Percentiles rank a stretch among this genome's conserved stretches.
Evolutionary conservation across 2,888 invertebrate genomes (phyloP).

Genomic region (Aspidapion aeneum): DNA sequence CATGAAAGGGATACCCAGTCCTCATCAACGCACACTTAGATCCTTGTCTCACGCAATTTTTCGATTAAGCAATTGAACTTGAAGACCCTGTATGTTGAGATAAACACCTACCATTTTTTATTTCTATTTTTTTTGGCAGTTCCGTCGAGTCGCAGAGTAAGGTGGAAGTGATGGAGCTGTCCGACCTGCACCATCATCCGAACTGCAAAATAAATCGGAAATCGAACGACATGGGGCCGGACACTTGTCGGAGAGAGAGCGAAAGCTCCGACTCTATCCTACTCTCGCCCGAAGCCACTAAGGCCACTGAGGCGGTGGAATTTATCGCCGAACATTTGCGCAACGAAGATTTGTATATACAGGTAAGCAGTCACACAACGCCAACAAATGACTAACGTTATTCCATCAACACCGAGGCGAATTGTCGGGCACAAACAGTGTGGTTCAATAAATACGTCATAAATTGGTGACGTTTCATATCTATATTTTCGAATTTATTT

Average conservation of each 20-base stretch:
- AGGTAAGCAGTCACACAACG: conserved; percentile 63
- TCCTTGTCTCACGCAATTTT: too few species aligned
- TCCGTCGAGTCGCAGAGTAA: conserved; percentile 76
- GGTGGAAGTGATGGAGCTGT: conserved; percentile 91
- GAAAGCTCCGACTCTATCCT: conserved; percentile 89
- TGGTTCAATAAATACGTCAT: too few species aligned
- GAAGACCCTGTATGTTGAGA: too few species aligned
- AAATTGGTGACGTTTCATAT: too few species aligned
- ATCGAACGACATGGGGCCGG: conserved; percentile 57
- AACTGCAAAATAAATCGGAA: conserved; percentile 93
- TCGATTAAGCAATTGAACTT: too few species aligned
- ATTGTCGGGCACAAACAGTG: too few species aligned
- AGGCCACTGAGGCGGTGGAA: conserved; percentile 96
- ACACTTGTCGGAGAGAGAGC: conserved; percentile 76
- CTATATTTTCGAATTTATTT: too few species aligned
- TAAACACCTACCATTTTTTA: too few species aligned
- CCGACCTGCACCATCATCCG: conserved; percentile 93
- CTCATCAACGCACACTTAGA: too few species aligned
- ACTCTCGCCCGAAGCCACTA: conserved; percentile 88
- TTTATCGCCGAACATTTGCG: conserved; percentile 97
- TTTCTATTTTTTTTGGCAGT: conserved; percentile 47
- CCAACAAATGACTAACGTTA: conserved; percentile 1
- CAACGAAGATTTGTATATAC: conserved; percentile 97
- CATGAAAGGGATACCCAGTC: too few species aligned
- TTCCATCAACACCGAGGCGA: neutral